phyloP scores from a whole-genome alignment of 2,797 vertebrate genomes.

The Pangasius mekongensis region DNA sequence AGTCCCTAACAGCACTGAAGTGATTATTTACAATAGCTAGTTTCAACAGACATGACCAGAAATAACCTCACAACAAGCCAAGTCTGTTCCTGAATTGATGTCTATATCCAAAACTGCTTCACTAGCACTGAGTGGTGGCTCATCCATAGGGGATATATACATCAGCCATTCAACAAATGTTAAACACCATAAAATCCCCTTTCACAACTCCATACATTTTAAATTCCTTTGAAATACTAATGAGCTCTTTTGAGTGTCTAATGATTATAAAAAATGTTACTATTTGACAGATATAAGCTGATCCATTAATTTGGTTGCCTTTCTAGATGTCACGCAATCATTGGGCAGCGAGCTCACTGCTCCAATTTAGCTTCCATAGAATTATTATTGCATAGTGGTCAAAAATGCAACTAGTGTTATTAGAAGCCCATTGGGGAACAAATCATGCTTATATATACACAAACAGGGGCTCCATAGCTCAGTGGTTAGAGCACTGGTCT shows the following conservation, averaged over 20 bases:
- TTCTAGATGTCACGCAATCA: too few relatives aligned
- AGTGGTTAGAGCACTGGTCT: too few relatives aligned
- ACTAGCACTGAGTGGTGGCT: neutral
- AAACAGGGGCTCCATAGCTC: too few relatives aligned
- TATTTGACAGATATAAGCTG: neutral
- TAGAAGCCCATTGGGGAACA: neutral
- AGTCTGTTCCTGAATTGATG: neutral
- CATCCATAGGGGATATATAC: neutral
- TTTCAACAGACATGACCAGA: slow-evolving; percentile 19
- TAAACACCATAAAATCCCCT: neutral
- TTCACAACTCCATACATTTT: neutral
- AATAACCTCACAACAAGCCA: neutral
- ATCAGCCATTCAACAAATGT: neutral
- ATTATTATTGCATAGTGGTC: neutral
- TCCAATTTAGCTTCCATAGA: neutral
- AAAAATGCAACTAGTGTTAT: neutral
- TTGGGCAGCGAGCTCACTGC: neutral
- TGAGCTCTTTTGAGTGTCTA: neutral
- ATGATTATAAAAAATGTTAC: neutral
- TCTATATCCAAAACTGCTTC: neutral
- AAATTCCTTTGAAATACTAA: neutral
- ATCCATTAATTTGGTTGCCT: neutral
- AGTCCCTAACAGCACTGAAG: neutral
- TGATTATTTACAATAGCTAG: slow-evolving; percentile 13
- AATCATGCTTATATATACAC: neutral